These are phyloP conservation scores for Ophioninae sp. DNA, from an alignment of 2,888 invertebrate genomes.

Conservation along the genomic window DNA sequence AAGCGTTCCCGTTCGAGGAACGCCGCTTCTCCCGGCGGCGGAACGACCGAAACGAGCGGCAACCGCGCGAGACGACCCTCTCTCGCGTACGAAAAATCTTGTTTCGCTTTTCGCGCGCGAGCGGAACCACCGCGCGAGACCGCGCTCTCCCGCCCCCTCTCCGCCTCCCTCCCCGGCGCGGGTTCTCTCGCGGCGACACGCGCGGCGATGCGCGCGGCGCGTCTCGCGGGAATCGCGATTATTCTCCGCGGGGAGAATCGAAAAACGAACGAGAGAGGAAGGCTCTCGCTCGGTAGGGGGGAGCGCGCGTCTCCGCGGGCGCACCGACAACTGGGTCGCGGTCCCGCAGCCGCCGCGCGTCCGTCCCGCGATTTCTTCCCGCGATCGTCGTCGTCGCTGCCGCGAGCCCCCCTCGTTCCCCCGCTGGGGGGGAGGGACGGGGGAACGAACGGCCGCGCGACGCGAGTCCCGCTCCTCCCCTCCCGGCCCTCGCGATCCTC, in stretches of 20 bases:
- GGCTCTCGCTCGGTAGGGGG: slow-evolving; percentile 1
- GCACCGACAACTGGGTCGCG: slow-evolving; percentile 63
- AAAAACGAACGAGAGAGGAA: background rate
- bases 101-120: too few relatives aligned
- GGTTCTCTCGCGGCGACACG: too few relatives aligned
- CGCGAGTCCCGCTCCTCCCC: slow-evolving; percentile 38
- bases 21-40: too few relatives aligned
- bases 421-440: too few relatives aligned
- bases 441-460: background rate
- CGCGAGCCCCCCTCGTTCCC: slow-evolving; percentile 30
- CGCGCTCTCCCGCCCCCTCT: too few relatives aligned
- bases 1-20: too few relatives aligned
- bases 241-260: background rate
- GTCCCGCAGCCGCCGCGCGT: slow-evolving; percentile 46
- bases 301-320: slow-evolving; percentile 48
- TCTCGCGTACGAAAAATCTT: too few relatives aligned
- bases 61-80: too few relatives aligned
- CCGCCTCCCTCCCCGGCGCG: too few relatives aligned
- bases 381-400: slow-evolving; percentile 54
- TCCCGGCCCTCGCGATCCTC: background rate
- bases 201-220: too few relatives aligned
- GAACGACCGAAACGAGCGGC: too few relatives aligned
- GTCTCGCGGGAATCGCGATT: background rate
- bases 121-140: too few relatives aligned
- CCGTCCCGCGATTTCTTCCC: slow-evolving; percentile 61